These are phyloP conservation scores for Desoria tigrina DNA, from an alignment of 2,888 invertebrate genomes.

Conservation along the genomic window DNA sequence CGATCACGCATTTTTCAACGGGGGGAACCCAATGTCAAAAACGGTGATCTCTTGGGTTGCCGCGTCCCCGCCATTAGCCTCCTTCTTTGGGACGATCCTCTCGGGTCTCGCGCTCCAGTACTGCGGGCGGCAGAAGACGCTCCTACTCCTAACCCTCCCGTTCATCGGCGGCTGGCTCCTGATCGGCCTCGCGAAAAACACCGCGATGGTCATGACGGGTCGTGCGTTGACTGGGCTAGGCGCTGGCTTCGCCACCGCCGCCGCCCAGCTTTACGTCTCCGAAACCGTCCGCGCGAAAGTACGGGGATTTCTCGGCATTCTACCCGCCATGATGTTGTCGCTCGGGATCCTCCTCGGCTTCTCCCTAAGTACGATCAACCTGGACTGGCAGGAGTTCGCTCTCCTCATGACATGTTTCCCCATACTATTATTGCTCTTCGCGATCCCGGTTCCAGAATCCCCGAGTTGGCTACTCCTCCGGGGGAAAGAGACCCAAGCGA, in stretches of 20 bases:
- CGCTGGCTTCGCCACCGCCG: constrained; percentile 64
- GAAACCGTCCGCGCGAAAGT: constrained; percentile 67
- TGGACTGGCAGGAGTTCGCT: constrained; percentile 57
- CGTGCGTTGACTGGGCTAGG: constrained; percentile 72
- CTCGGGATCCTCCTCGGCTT: constrained; percentile 67
- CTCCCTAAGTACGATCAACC: constrained; percentile 55
- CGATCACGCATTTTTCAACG: constrained; percentile 52
- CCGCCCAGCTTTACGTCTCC: constrained; percentile 68
- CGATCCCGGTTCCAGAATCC: constrained; percentile 67
- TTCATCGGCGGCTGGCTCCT: constrained; percentile 70
- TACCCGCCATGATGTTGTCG: constrained; percentile 67
- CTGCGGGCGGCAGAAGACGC: constrained; percentile 62
- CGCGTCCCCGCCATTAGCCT: constrained; percentile 74
- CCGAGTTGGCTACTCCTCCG: constrained; percentile 64
- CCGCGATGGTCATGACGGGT: constrained; percentile 66
- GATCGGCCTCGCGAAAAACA: constrained; percentile 62
- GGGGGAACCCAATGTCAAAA: constrained; percentile 18
- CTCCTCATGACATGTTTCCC: constrained; percentile 61
- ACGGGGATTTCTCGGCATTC: constrained; percentile 67
- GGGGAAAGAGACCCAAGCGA: constrained; percentile 60
- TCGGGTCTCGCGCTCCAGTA: constrained; percentile 66
- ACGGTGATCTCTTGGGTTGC: constrained; percentile 67
- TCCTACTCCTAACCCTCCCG: constrained; percentile 61
- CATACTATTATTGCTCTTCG: constrained; percentile 60
- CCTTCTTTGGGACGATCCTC: constrained; percentile 72